Percentiles rank a stretch among this genome's conserved stretches.
These are phyloP conservation scores for Argentina silus DNA, from an alignment of 2,797 vertebrate genomes.

Conservation along the genomic window DNA sequence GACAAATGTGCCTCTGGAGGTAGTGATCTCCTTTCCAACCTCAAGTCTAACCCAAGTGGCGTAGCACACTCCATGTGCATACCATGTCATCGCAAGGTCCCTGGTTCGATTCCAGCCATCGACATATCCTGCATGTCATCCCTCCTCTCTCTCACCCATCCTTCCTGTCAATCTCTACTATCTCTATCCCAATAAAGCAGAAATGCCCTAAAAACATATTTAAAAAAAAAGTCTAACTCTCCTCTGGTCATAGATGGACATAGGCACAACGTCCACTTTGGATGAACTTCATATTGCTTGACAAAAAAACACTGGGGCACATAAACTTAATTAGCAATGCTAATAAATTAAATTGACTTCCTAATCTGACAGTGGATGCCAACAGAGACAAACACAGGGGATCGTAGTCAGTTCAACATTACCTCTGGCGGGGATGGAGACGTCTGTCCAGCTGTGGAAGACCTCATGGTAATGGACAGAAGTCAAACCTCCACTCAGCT, in stretches of 20 bases:
- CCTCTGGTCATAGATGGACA: constrained; percentile 38
- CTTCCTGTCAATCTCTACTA: no score
- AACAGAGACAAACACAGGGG: constrained; percentile 51
- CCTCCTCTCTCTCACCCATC: no score
- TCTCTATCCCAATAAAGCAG: background rate
- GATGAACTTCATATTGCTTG: constrained; percentile 41
- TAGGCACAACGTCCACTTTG: constrained; percentile 26
- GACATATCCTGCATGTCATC: no score
- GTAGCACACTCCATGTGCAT: background rate
- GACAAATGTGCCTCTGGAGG: background rate
- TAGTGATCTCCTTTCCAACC: background rate
- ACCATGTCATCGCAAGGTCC: no score
- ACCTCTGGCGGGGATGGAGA: constrained; percentile 13
- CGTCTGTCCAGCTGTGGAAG: constrained; percentile 23
- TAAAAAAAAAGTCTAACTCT: no score
- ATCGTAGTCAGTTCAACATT: constrained; percentile 38
- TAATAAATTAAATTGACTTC: constrained; percentile 55
- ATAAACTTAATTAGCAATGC: constrained; percentile 57
- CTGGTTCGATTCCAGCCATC: no score
- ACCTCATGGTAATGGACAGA: no score
- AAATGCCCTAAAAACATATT: no score
- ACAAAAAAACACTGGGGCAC: constrained; percentile 39
- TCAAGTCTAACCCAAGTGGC: no score
- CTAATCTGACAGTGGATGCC: constrained; percentile 42
- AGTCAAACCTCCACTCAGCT: background rate